Evolutionary conservation across 2,113 vertebrate species (phyloP), one percentile per base, ranked within the genome.

Genomic region (Raja brachyura): DNA sequence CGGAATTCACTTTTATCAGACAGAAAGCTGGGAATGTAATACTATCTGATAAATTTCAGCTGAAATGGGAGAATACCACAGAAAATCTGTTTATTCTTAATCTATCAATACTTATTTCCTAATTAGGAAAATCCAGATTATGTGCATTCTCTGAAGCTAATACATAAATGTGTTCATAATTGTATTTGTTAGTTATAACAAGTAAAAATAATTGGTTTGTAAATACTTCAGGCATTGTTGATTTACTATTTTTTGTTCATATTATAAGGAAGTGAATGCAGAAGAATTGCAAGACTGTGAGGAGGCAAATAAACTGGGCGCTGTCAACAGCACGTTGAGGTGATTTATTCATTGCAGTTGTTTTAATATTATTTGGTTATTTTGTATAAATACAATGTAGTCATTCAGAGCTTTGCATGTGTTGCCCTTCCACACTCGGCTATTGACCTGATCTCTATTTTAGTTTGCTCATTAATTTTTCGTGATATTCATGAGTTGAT

Each of bases 271-370:
- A 0, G 95, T 95, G 59, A 97, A 97, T 93, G 94, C 94, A 3
- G 95, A 95, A 83, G 97, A 98, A 83, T 66, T 97, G 74, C 95
- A 97, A 25, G 98, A 98, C 76, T 99, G 98, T 95, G 97, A 98
- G 83, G 98, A 98, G 96, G 98, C 97, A 83, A 97, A 97, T 93
- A 97, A 98, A 88, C 97, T 99, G 94, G 98, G 98, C 63, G 98
- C 98, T 93, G 95, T 99, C 94, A 99, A 99, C 96, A 98, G 96
- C 96, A 99, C 98, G 4, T 95, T 99, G 94, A 99, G 98, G 98
- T 98, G 96, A 33, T 93, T 59, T 59, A 22, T 14, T 8, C 33
- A 13, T 18, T 74, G 74, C 18, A 25, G 28, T 74, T 93, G 70
- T 73, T 56, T 54, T 54, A 14, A n/a, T 74, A 59, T 73, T 22